phyloP scores from a whole-genome alignment of 2,113 vertebrate genomes.

The Carassius gibelio region DNA sequence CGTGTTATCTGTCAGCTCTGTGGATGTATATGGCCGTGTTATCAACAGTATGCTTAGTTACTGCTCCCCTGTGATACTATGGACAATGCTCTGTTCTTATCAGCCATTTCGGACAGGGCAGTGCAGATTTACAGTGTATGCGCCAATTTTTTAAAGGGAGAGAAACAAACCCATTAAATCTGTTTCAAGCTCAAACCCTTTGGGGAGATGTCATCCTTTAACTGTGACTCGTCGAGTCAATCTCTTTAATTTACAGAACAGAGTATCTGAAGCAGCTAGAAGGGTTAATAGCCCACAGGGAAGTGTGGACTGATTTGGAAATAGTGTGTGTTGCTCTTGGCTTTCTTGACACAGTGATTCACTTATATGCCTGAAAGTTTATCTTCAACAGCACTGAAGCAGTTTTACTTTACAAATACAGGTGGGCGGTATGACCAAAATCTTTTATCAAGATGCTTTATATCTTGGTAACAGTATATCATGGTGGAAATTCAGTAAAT shows the following conservation, averaged over 20 bases:
- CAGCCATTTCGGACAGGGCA: constrained; percentile 37
- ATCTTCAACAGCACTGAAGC: constrained; percentile 3
- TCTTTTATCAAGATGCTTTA: background rate
- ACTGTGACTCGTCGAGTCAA: constrained; percentile 12
- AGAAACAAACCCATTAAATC: constrained; percentile 38
- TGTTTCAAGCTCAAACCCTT: constrained; percentile 33
- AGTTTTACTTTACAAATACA: background rate
- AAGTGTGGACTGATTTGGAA: constrained; percentile 9
- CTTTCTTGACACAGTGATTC: constrained; percentile 23
- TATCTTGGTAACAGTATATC: background rate
- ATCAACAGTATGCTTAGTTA: constrained; percentile 10
- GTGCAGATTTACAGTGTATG: constrained; percentile 53
- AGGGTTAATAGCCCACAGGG: constrained; percentile 22
- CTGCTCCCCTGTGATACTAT: background rate
- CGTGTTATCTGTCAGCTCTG: constrained; percentile 22
- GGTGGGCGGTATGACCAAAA: background rate
- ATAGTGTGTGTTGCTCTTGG: constrained; percentile 3
- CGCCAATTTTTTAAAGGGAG: constrained; percentile 45
- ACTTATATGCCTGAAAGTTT: background rate
- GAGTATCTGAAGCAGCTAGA: background rate
- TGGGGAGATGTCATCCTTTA: constrained; percentile 38
- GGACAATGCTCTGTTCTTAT: constrained; percentile 46
- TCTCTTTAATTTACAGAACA: constrained; percentile 37
- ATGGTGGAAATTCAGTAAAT: background rate
- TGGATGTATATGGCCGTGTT: constrained; percentile 10